A percentile compares a stretch with the other conserved stretches of the same genome.
phyloP scores from a whole-genome alignment of 2,888 invertebrate species.

The Cordilura impudica region DNA sequence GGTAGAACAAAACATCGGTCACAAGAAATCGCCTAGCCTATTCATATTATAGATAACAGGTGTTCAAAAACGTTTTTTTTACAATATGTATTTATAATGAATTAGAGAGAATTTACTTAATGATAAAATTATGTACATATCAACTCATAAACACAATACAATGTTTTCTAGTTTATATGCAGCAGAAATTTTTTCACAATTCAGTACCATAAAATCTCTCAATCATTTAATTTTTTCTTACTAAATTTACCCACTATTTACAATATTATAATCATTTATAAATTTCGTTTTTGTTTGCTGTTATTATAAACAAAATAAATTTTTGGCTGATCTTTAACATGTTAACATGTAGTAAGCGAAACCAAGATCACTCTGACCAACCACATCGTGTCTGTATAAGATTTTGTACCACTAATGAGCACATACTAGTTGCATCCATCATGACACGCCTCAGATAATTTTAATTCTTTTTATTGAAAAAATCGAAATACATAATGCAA shows the following conservation, averaged over 20 bases:
- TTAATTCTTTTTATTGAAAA: conserved; percentile 29
- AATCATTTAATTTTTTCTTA: neutral
- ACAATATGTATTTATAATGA: too few species aligned
- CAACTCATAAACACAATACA: too few species aligned
- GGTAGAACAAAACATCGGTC: too few species aligned
- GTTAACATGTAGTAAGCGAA: neutral
- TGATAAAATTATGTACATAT: too few species aligned
- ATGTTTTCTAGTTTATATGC: neutral
- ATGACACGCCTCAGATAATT: conserved; percentile 41
- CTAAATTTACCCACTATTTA: too few species aligned
- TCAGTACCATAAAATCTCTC: neutral
- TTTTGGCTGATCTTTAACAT: conserved; percentile 2
- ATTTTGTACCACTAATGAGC: conserved; percentile 30
- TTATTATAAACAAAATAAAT: neutral
- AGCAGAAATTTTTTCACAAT: neutral
- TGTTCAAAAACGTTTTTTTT: too few species aligned
- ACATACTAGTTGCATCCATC: conserved; percentile 41
- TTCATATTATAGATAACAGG: too few species aligned
- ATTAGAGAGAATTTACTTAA: too few species aligned
- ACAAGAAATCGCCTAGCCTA: too few species aligned
- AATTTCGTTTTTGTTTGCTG: neutral
- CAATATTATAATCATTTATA: neutral
- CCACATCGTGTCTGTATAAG: neutral
- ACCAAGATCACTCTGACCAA: neutral
- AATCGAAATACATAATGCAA: conserved; percentile 1